These are phyloP conservation scores for Sebastes kiyomatsui DNA, from an alignment of 2,797 vertebrate species.

Conservation along the genomic window DNA sequence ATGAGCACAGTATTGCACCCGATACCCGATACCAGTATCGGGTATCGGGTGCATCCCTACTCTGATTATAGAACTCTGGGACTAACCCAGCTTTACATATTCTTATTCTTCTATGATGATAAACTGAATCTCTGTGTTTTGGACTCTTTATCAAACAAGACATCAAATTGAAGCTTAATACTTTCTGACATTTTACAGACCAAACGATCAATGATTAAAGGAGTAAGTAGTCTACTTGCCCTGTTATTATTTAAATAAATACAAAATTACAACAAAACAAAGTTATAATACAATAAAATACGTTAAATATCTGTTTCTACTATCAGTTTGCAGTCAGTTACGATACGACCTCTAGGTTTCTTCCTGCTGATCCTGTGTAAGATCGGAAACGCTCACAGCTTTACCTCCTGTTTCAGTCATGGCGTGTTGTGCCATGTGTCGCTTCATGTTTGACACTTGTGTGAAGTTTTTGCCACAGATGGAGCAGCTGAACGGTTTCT, in stretches of 20 bases:
- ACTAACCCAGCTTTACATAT: no score
- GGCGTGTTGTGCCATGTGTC: slow-evolving; percentile 11
- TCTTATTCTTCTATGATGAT: no score
- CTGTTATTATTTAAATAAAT: not conserved
- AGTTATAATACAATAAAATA: not conserved
- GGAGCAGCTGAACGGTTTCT: slow-evolving; percentile 12
- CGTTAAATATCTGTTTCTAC: not conserved
- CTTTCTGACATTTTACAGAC: not conserved
- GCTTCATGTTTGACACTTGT: slow-evolving; percentile 6
- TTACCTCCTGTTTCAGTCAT: not conserved
- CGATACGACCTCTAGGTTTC: not conserved
- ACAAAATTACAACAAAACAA: not conserved
- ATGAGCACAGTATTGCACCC: no score
- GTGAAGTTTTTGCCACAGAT: not conserved
- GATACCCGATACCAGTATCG: no score
- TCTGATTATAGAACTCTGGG: no score
- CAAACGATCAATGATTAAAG: not conserved
- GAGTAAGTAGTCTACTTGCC: accelerated
- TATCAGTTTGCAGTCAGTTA: not conserved
- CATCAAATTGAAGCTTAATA: no score
- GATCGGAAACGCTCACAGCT: not conserved
- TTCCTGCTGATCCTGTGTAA: not conserved
- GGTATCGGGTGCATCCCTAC: no score
- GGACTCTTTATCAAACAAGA: no score
- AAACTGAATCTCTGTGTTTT: no score